Percentiles rank a stretch among this genome's conserved stretches.
Evolutionary conservation across 1,140 invertebrate genomes (phyloP).

Genomic region (Lineus longissimus): DNA sequence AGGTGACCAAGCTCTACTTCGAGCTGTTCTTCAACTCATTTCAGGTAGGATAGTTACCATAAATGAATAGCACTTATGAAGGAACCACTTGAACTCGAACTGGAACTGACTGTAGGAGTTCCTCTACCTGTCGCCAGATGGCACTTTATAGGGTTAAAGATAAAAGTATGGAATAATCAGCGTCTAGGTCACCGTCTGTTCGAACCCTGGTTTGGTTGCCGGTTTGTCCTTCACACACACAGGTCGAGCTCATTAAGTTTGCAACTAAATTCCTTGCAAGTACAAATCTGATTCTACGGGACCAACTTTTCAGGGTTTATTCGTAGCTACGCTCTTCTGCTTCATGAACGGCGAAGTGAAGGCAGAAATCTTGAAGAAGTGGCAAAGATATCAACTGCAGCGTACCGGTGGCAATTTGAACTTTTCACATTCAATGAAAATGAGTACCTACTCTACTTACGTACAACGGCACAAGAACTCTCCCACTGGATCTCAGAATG

Average conservation of each 20-base stretch:
- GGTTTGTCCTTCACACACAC: background rate
- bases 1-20: background rate
- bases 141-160: background rate
- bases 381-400: no score
- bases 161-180: background rate
- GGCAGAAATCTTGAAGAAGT: no score
- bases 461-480: no score
- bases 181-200: background rate
- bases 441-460: no score
- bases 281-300: no score
- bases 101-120: background rate
- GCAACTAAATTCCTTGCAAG: no score
- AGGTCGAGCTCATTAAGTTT: background rate
- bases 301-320: background rate
- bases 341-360: background rate
- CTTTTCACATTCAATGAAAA: no score
- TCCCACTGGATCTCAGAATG: no score
- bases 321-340: background rate
- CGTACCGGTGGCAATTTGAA: no score
- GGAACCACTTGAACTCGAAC: background rate
- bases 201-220: background rate
- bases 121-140: background rate
- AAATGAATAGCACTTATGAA: background rate
- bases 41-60: background rate
- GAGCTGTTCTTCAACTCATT: background rate